Base-by-base conservation (phyloP, 2,797 vertebrate genomes). In the Halcyon leucocephala region DNA sequence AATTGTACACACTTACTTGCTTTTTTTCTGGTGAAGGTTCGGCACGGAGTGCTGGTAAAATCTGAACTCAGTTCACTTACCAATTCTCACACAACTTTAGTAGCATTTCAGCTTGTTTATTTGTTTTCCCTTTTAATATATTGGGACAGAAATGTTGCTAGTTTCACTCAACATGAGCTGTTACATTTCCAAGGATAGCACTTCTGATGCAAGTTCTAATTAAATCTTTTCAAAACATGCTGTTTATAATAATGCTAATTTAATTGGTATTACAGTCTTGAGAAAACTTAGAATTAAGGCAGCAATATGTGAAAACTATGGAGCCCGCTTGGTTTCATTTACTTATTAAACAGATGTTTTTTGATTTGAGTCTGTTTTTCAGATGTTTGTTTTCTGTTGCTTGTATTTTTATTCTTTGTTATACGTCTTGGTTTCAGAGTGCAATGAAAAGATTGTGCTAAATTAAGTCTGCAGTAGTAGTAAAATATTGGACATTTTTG, bases 201-300 rank as follows among this genome's bases (percentile, higher is more conserved):
- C 61, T 95, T 96, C 42, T 86, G 51, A 39, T 81, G 35, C 62
- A 85, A 58, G n/a, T 79, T 89, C 67, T 95, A 90, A 90, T 94
- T 88, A 73, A 91, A 62, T 85, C 31, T 79, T 41, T 86, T 83
- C 35, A 85, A 88, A 94, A 72, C 28, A 33, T 15, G 42, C 48
- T 77, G 15, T 78, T 86, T 66, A 35, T 79, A 74, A 57, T 82
- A 85, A 55, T 46, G 55, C 35, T 79, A 61, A 64, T 82, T 91
- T 88, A 93, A 89, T 95, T 92, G 22, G 12, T 69, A 57, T 86
- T 93, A 72, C 12, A 81, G 70, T 64, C 29, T 89, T 70, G 60
- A 84, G 78, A 69, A 85, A 89, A 58, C 16, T 12, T 71, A 55
- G 49, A 83, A 70, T 57, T 70, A 89, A 90, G 35, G 64, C 72